Percentiles rank a stretch among this genome's conserved stretches.
These are phyloP conservation scores for Chamaea fasciata DNA, from an alignment of 2,113 vertebrate species.

Conservation along the genomic window DNA sequence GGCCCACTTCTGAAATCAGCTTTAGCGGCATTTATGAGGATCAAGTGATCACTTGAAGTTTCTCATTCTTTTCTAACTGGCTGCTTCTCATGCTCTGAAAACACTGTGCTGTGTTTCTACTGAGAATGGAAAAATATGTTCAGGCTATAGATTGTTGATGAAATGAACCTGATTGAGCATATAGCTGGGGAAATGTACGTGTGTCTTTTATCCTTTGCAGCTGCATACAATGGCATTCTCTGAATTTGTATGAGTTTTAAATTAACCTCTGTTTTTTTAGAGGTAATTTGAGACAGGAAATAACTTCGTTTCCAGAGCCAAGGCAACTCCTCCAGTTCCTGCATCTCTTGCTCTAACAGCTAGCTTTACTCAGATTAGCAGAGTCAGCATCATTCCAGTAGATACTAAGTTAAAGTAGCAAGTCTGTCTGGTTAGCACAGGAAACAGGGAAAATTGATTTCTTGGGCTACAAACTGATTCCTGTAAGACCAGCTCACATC, in stretches of 20 bases:
- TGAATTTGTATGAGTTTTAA: not conserved
- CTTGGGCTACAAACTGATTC: not conserved
- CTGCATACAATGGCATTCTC: not conserved
- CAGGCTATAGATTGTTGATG: not conserved
- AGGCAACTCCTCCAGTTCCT: not conserved
- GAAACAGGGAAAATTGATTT: not conserved
- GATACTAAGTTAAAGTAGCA: not conserved
- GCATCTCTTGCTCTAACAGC: not conserved
- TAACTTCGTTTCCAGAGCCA: not conserved
- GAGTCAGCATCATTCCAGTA: not conserved
- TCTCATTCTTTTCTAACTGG: conserved; percentile 25
- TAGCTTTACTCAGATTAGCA: not conserved
- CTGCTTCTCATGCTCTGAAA: not conserved
- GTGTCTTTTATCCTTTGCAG: not conserved
- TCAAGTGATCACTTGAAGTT: conserved; percentile 37
- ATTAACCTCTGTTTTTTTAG: not conserved
- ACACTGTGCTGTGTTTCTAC: not conserved
- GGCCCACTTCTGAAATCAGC: conserved; percentile 38
- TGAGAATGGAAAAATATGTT: not conserved
- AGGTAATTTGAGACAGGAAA: not conserved
- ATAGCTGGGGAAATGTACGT: not conserved
- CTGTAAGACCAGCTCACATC: not conserved
- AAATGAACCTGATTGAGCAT: not conserved
- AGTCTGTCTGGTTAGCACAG: not conserved
- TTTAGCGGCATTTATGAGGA: conserved; percentile 16